Evolutionary conservation across 2,888 invertebrate species (phyloP), one percentile per base, ranked within the genome.

Genomic region (Aelia acuminata): DNA sequence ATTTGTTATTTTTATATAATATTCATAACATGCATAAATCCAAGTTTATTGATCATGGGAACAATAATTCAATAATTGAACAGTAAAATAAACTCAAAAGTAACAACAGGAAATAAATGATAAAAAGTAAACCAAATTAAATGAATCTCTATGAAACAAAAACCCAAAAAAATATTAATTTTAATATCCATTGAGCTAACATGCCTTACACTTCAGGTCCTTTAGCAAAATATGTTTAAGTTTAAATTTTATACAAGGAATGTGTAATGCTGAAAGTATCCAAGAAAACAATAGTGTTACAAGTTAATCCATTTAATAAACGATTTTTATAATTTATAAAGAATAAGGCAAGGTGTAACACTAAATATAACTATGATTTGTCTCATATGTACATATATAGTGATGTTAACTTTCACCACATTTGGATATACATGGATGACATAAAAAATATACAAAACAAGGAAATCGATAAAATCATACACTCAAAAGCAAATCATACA

Each of bases 341-440:
- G 80, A 13, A 80, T n/a, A 80, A 80, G 80, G 80, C 80, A 80
- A 11, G n/a, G 22, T 43, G 75, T 75, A 43, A 80, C n/a, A 80
- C 10, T 13, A 43, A 43, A 47, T 39, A n/a, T 43, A 80, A 80
- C 39, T 35, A 80, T n/a, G n/a, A n/a, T n/a, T 22, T 47, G 80
- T 80, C 80, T 80, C n/a, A 80, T 80, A 80, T 80, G 43, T 80
- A 80, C 80, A 80, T 43, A 80, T 47, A 43, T n/a, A 43, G 80
- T 80, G 80, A 80, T 80, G 80, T n/a, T 43, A 43, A 47, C 80
- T 80, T 80, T 7, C 63, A 70, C 63, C 63, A 70, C 35, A 31
- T 70, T 70, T 70, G 31, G 43, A 39, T 43, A 43, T 1, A 43
- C 39, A 43, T 10, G 47, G n/a, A 18, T 7, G 39, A 43, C n/a